Percentiles rank a stretch among this genome's conserved stretches.
phyloP scores from a whole-genome alignment of 2,113 vertebrate species.

The Cephalopterus ornatus region DNA sequence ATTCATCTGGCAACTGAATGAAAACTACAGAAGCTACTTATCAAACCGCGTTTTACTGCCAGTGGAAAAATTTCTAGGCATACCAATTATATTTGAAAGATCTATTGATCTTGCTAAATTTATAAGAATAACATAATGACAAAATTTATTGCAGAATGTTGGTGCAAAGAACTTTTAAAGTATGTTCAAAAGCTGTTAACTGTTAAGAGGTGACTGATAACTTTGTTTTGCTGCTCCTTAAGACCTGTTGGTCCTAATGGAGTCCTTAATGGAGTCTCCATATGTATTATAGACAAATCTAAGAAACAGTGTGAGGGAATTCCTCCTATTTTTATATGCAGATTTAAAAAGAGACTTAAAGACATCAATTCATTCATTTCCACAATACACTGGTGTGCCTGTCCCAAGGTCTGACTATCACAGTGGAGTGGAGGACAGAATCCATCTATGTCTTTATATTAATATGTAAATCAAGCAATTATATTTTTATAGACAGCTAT shows the following conservation, averaged over 20 bases:
- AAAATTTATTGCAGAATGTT: background rate
- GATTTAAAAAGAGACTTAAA: background rate
- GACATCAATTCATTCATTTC: background rate
- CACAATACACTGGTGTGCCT: background rate
- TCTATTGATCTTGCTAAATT: background rate
- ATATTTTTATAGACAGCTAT: background rate
- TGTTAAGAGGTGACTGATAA: background rate
- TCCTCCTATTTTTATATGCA: background rate
- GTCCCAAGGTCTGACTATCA: background rate
- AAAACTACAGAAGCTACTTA: background rate
- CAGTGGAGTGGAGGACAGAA: background rate
- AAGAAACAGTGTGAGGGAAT: background rate
- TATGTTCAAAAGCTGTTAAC: background rate
- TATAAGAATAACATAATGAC: background rate
- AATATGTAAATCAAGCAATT: background rate
- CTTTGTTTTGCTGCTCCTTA: background rate
- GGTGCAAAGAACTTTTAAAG: background rate
- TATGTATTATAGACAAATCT: background rate
- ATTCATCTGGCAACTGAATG: background rate
- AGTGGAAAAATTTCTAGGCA: background rate
- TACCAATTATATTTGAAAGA: background rate
- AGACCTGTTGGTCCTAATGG: no score
- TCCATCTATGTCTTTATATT: background rate
- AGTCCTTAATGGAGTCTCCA: background rate
- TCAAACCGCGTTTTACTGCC: background rate